These are phyloP conservation scores for Scomber colias DNA, from an alignment of 2,113 vertebrate genomes.

Conservation along the genomic window DNA sequence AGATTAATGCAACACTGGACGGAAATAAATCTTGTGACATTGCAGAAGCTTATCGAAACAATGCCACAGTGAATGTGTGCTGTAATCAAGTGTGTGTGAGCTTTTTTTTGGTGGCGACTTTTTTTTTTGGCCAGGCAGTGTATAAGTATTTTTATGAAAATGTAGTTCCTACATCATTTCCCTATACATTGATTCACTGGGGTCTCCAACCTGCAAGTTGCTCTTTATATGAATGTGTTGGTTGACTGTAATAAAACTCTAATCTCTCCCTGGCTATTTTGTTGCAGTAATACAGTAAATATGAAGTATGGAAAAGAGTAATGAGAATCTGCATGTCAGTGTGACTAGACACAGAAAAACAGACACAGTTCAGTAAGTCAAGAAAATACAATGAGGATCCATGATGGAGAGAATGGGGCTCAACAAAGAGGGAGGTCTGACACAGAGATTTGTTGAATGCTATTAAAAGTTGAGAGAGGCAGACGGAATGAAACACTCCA, in stretches of 20 bases:
- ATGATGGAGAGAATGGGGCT: conserved; percentile 31
- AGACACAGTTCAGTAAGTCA: conserved; percentile 35
- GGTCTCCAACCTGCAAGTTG: too few relatives aligned
- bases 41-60: too few relatives aligned
- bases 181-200: too few relatives aligned
- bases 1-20: too few relatives aligned
- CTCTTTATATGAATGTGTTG: neutral
- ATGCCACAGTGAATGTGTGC: too few relatives aligned
- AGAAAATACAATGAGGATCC: conserved; percentile 8
- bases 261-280: neutral
- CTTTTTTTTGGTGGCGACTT: too few relatives aligned
- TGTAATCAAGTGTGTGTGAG: too few relatives aligned
- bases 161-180: too few relatives aligned
- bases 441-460: conserved; percentile 32
- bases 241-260: too few relatives aligned
- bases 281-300: neutral
- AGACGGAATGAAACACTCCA: conserved; percentile 55
- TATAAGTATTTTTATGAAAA: too few relatives aligned
- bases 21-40: too few relatives aligned
- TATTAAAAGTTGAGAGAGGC: conserved; percentile 64
- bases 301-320: neutral
- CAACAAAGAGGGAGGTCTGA: conserved; percentile 22
- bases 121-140: too few relatives aligned
- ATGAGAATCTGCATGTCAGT: neutral
- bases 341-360: neutral